These are phyloP conservation scores for Fistularia commersonii DNA, from an alignment of 2,797 vertebrate genomes.

Conservation along the genomic window DNA sequence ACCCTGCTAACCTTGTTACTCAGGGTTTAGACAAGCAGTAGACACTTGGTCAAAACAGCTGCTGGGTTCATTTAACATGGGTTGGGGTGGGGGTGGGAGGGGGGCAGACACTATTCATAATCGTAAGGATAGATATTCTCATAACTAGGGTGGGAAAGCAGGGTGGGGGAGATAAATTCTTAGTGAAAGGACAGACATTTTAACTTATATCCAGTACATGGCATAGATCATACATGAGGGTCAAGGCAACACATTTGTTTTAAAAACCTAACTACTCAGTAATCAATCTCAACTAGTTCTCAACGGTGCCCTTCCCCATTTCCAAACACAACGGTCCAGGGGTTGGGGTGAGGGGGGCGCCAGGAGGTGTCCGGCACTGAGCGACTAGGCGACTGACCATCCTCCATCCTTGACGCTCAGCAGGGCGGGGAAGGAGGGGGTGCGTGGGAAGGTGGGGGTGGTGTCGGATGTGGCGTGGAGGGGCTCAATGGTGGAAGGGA, in stretches of 20 bases:
- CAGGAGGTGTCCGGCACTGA: slow-evolving; percentile 5
- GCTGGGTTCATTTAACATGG: slow-evolving; percentile 37
- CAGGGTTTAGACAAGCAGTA: neutral
- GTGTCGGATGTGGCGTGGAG: slow-evolving; percentile 5
- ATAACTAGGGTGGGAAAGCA: slow-evolving; percentile 41
- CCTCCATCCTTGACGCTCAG: slow-evolving; percentile 33
- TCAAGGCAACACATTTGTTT: slow-evolving; percentile 68
- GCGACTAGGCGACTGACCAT: slow-evolving; percentile 15
- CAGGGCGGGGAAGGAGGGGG: slow-evolving; percentile 19
- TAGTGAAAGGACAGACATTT: slow-evolving; percentile 53
- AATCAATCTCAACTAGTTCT: slow-evolving; percentile 67
- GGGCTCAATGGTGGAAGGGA: neutral
- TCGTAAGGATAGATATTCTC: slow-evolving; percentile 54
- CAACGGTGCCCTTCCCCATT: slow-evolving; percentile 34
- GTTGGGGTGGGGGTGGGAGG: slow-evolving; percentile 15
- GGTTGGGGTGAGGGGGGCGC: slow-evolving; percentile 11
- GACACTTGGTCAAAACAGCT: slow-evolving; percentile 32
- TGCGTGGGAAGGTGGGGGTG: slow-evolving; percentile 1
- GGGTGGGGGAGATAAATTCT: slow-evolving; percentile 35
- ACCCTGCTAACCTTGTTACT: slow-evolving; percentile 4
- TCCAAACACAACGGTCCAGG: slow-evolving; percentile 46
- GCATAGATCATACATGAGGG: slow-evolving; percentile 71
- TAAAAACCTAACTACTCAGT: slow-evolving; percentile 69
- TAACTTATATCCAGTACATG: slow-evolving; percentile 70
- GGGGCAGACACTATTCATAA: slow-evolving; percentile 52